Evolutionary conservation across 1,140 invertebrate genomes (phyloP).

Genomic region (Mamestra configurata): DNA sequence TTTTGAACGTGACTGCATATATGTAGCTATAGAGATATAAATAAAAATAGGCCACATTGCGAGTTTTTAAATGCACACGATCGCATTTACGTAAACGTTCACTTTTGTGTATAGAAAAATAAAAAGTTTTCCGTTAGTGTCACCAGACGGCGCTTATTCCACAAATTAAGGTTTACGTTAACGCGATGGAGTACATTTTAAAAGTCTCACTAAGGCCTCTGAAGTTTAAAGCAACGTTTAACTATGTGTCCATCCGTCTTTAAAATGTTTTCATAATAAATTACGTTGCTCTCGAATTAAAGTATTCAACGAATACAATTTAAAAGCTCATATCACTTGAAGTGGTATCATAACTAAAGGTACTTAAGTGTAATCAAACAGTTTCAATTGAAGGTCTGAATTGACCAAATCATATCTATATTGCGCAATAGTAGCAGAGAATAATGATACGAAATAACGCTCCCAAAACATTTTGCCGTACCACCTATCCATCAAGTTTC

Average conservation of each 20-base stretch:
- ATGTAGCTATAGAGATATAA: too few relatives aligned
- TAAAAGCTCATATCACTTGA: not conserved
- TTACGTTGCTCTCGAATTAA: not conserved
- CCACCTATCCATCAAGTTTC: conserved; percentile 53
- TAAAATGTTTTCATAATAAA: not conserved
- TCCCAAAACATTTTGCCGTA: conserved; percentile 42
- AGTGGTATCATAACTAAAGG: not conserved
- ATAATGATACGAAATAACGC: conserved; percentile 39
- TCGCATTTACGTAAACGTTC: not conserved
- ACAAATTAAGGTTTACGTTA: too few relatives aligned
- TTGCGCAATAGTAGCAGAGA: conserved; percentile 40
- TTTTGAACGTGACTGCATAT: not conserved
- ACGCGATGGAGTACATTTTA: too few relatives aligned
- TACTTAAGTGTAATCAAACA: conserved; percentile 34
- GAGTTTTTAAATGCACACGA: too few relatives aligned
- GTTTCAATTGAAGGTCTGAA: conserved; percentile 29
- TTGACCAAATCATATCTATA: conserved; percentile 42
- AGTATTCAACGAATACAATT: not conserved
- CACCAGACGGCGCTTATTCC: too few relatives aligned
- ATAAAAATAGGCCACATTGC: too few relatives aligned
- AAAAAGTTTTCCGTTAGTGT: too few relatives aligned
- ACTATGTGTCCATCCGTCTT: not conserved
- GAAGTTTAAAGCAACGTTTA: not conserved
- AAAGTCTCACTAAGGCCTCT: too few relatives aligned
- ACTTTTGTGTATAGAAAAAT: not conserved